Percentiles rank a stretch among this genome's conserved stretches.
These are phyloP conservation scores for Microplitis manilae DNA, from an alignment of 2,888 invertebrate species.

Conservation along the genomic window DNA sequence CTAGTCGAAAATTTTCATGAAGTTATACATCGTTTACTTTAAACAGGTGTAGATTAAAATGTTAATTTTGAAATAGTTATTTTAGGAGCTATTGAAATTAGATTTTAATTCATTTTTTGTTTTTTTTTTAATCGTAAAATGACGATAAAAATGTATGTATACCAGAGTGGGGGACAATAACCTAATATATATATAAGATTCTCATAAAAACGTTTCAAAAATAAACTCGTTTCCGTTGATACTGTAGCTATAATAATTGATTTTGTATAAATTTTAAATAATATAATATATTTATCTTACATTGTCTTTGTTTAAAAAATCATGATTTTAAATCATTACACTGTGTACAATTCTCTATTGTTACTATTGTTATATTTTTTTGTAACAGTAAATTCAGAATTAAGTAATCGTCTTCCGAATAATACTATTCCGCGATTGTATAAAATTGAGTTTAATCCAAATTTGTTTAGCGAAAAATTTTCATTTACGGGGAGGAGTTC, in stretches of 20 bases:
- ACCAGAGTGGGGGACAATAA: not conserved
- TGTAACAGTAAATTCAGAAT: not conserved
- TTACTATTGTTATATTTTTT: not conserved
- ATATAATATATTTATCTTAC: no score
- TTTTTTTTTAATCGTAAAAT: no score
- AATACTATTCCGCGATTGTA: constrained; percentile 74
- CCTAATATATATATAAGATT: not conserved
- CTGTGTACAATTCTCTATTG: not conserved
- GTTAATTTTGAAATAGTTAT: not conserved
- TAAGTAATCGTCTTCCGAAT: constrained; percentile 72
- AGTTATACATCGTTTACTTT: not conserved
- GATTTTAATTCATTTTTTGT: no score
- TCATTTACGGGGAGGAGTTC: constrained; percentile 50
- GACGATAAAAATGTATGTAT: no score
- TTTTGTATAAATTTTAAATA: no score
- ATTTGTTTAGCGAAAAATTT: constrained; percentile 69
- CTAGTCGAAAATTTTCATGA: not conserved
- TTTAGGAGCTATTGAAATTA: not conserved
- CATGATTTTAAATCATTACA: not conserved
- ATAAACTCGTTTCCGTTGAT: not conserved
- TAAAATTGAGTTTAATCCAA: constrained; percentile 72
- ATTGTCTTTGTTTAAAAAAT: not conserved
- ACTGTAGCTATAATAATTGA: no score
- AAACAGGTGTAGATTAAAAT: not conserved
- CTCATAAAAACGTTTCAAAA: not conserved